Evolutionary conservation across 2,888 invertebrate species (phyloP).

Genomic region (Gandaritis pyraliata): DNA sequence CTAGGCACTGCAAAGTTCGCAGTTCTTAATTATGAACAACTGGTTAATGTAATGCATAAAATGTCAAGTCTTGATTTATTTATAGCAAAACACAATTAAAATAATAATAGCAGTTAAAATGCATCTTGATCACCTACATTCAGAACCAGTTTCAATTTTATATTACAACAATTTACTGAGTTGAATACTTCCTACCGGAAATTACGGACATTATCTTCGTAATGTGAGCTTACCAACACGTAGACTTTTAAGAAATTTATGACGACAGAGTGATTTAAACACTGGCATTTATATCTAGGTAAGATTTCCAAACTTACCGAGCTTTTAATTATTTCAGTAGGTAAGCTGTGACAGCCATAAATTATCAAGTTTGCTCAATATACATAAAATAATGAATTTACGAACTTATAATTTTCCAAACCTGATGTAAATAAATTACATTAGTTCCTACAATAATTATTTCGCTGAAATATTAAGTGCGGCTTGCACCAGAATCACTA

Average conservation of each 20-base stretch:
- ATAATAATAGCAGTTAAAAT: constrained; percentile 29
- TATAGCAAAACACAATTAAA: constrained; percentile 25
- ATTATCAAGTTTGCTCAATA: not conserved
- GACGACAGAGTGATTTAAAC: constrained; percentile 18
- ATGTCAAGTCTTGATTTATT: constrained; percentile 31
- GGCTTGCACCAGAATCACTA: too few relatives aligned
- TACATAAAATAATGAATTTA: too few relatives aligned
- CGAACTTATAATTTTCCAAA: too few relatives aligned
- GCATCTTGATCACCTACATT: constrained; percentile 35
- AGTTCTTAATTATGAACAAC: constrained; percentile 3
- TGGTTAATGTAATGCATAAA: constrained; percentile 22
- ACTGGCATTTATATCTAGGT: constrained; percentile 13
- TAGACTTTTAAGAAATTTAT: constrained; percentile 16
- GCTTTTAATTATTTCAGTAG: constrained; percentile 9
- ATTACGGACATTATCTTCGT: constrained; percentile 24
- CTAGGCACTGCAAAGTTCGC: not conserved
- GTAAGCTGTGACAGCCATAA: not conserved
- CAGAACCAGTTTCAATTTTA: constrained; percentile 22
- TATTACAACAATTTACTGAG: not conserved
- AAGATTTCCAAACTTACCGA: constrained; percentile 10
- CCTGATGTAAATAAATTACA: too few relatives aligned
- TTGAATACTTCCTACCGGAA: constrained; percentile 46
- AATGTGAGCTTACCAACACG: constrained; percentile 7
- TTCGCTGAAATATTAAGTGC: too few relatives aligned
- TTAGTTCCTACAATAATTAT: too few relatives aligned